These are phyloP conservation scores for Philotrypesis tridentata DNA, from an alignment of 1,140 invertebrate species.

Conservation along the genomic window DNA sequence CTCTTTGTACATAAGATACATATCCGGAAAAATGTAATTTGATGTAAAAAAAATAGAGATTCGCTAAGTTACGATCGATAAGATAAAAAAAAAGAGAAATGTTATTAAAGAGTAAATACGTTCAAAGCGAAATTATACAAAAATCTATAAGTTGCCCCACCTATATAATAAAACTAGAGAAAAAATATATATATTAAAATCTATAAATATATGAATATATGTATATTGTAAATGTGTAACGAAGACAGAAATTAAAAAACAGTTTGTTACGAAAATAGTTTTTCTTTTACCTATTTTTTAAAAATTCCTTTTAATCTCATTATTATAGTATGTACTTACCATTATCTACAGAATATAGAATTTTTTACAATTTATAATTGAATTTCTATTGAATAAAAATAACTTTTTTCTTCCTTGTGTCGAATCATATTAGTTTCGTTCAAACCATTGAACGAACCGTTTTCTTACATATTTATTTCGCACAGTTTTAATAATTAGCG, in stretches of 20 bases:
- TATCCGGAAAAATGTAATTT: slow-evolving; percentile 66
- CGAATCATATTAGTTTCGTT: too few relatives aligned
- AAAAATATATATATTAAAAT: slow-evolving; percentile 62
- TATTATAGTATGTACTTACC: too few relatives aligned
- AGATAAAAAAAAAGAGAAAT: slow-evolving; percentile 52
- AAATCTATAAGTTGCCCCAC: slow-evolving; percentile 58
- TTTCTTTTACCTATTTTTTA: slow-evolving; percentile 29
- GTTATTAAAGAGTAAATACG: slow-evolving; percentile 57
- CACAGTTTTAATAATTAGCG: too few relatives aligned
- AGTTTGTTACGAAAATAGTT: slow-evolving; percentile 67
- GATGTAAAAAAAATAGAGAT: slow-evolving; percentile 57
- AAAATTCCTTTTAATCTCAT: neutral
- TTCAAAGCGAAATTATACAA: slow-evolving; percentile 54
- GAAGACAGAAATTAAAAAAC: slow-evolving; percentile 69
- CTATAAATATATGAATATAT: slow-evolving; percentile 69
- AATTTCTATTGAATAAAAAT: too few relatives aligned
- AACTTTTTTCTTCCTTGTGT: too few relatives aligned
- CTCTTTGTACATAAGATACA: slow-evolving; percentile 72
- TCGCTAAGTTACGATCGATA: slow-evolving; percentile 13
- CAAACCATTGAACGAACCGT: too few relatives aligned
- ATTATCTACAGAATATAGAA: too few relatives aligned
- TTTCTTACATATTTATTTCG: too few relatives aligned
- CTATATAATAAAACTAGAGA: slow-evolving; percentile 52
- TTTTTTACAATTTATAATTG: too few relatives aligned
- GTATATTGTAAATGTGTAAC: slow-evolving; percentile 72